Base-by-base conservation (phyloP, 2,113 vertebrate species). In the Gila orcuttii region DNA sequence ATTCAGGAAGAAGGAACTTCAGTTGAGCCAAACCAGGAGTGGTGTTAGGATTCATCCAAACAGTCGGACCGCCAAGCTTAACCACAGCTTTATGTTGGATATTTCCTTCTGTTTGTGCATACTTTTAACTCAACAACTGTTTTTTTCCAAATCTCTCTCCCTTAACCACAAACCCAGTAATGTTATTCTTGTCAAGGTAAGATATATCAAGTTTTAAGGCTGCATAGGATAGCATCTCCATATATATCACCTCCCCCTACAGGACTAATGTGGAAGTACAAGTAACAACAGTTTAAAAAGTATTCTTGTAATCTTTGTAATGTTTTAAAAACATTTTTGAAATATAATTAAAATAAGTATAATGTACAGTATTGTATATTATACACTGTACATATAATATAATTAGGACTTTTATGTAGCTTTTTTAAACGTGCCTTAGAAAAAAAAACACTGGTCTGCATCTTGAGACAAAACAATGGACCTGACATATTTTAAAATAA, bases 71-170 rank as follows among this genome's bases (percentile, higher is more conserved):
- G 71, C 42, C 71, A 75, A 50, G 42, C 3, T 47, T 47, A 75
- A 75, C 71, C 71, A 50, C 71, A 75, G 71, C 42, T 75, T 71
- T 75, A 75, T 75, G 71, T 75, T 75, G 71, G 39, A 28, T 75
- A 25, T 25, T 75, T 75, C 71, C 42, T 75, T 17, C 71, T 47
- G 10, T 25, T 42, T 75, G 71, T n/a, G 45, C n/a, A 75, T 75
- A 75, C 42, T 75, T 75, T 47, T 47, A n/a, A 75, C 71, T 75
- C 42, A 47, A 25, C 39, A 74, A 74, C 71, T 2, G 71, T 47
- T 2, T 50, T 13, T 45, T 47, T 47, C 71, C 23, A 50, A 75
- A 75, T 28, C 23, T 23, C 39, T 75, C 23, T 75, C 42, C n/a
- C 42, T 45, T 50, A 50, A 47, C 71, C n/a, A 75, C 23, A 75